A percentile compares a stretch with the other conserved stretches of the same genome.
phyloP scores from a whole-genome alignment of 2,113 vertebrate genomes.

The Salvelinus alpinus region DNA sequence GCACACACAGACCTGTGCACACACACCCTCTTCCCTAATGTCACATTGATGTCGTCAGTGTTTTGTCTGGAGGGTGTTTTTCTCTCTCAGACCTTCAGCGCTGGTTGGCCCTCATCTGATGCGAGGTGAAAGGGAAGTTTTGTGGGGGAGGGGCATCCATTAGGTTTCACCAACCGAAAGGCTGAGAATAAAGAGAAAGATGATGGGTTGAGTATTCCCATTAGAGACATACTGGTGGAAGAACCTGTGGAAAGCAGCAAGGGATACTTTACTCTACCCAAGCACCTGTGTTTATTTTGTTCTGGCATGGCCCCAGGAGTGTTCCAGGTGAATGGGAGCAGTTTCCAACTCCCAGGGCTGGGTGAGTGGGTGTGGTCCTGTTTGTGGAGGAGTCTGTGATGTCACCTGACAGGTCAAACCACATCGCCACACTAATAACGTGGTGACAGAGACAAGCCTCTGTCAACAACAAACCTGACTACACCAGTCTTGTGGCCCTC shows the following conservation, averaged over 20 bases:
- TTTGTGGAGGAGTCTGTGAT: conserved; percentile 14
- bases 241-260: background rate
- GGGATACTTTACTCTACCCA: too few species aligned
- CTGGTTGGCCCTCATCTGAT: background rate
- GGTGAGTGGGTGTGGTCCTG: conserved; percentile 25
- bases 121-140: too few species aligned
- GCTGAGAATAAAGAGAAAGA: background rate
- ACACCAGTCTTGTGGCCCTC: background rate
- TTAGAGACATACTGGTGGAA: background rate
- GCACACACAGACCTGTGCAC: background rate
- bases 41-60: conserved; percentile 51
- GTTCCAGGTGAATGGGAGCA: background rate
- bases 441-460: conserved; percentile 15
- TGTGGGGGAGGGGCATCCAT: background rate
- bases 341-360: conserved; percentile 2
- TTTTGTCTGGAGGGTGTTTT: conserved; percentile 41
- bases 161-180: background rate
- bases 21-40: conserved; percentile 27
- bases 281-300: background rate
- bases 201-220: background rate
- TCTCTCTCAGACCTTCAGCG: background rate
- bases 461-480: conserved; percentile 25
- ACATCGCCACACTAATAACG: conserved; percentile 41
- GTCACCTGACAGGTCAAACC: conserved; percentile 64
- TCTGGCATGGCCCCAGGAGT: background rate